Evolutionary conservation across 2,113 vertebrate species (phyloP), one percentile per base, ranked within the genome.

Genomic region (Actinemys pallida): DNA sequence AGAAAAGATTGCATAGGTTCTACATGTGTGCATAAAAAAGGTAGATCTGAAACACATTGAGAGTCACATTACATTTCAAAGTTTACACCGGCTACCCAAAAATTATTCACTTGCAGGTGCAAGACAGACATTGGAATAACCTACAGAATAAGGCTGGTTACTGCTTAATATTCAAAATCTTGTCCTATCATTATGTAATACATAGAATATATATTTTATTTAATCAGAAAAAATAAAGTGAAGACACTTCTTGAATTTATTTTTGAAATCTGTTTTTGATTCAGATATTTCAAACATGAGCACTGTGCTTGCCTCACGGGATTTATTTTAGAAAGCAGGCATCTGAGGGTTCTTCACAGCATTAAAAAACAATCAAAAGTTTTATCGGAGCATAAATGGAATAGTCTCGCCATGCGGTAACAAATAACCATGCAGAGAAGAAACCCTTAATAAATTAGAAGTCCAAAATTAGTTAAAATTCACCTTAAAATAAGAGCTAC

Each of bases 1-100:
- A 96, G 81, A 97, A 91, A 82, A 88, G 47, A 82, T 96, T 98
- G 98, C 98, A 98, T 95, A 97, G 97, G 83, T 97, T 85, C 90
- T 96, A 97, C 95, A 95, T 93, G 95, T 88, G 93, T 95, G 92
- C 97, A 94, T 94, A 88, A 81, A 84, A 86, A 19, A 69, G 69
- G 39, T 49, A 83, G 94, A 39, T 2, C 49, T 82, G 8, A 92
- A 94, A 81, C 94, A 98, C 93, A 92, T 91, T 88, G 89, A 85
- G 50, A 94, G 52, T 93, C 93, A 95, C 94, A 88, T 97, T 96
- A 97, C 93, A 95, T 87, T 96, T 90, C 82, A 27, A 57, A 94
- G 90, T 95, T 92, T 96, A 95, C 79, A 91, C 19, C 1, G 39
- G 90, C 97, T 97, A 97, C 91, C 95, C 92, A 88, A 92, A 92